Evolutionary conservation across 2,797 vertebrate genomes (phyloP).

Genomic region (Chelmon rostratus): DNA sequence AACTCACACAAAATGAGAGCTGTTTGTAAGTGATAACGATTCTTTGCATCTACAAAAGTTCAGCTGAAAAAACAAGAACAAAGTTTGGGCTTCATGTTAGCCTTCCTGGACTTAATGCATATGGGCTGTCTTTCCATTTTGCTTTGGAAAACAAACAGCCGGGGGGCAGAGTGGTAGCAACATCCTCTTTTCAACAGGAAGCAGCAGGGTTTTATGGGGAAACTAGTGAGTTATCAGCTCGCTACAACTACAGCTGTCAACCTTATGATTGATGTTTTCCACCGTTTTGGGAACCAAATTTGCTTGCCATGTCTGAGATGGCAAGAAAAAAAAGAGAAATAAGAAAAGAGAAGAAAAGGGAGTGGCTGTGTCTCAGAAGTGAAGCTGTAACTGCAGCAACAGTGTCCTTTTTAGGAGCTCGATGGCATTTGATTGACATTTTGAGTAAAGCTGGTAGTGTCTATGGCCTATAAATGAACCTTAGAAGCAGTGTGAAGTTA

Average conservation of each 20-base stretch:
- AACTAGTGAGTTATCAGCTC: constrained; percentile 35
- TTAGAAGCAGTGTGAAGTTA: neutral
- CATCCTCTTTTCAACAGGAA: constrained; percentile 26
- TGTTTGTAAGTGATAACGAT: too few species aligned
- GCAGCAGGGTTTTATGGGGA: constrained; percentile 16
- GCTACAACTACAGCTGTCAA: constrained; percentile 33
- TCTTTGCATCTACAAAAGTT: too few species aligned
- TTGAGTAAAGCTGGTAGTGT: neutral
- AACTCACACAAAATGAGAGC: neutral
- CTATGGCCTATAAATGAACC: neutral
- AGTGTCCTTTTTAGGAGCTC: neutral
- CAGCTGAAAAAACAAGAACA: neutral
- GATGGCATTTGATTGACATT: neutral
- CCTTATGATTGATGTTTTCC: constrained; percentile 45
- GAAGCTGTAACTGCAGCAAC: neutral
- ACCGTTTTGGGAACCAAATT: constrained; percentile 15
- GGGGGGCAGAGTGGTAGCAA: neutral
- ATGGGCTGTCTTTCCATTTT: neutral
- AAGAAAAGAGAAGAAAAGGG: too few species aligned
- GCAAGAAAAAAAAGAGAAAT: neutral
- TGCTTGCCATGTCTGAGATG: neutral
- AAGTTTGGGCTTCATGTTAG: neutral
- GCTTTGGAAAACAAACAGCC: constrained; percentile 33
- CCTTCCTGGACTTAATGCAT: constrained; percentile 7
- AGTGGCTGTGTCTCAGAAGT: neutral